phyloP scores from a whole-genome alignment of 2,797 vertebrate species.

The Liasis olivaceus region DNA sequence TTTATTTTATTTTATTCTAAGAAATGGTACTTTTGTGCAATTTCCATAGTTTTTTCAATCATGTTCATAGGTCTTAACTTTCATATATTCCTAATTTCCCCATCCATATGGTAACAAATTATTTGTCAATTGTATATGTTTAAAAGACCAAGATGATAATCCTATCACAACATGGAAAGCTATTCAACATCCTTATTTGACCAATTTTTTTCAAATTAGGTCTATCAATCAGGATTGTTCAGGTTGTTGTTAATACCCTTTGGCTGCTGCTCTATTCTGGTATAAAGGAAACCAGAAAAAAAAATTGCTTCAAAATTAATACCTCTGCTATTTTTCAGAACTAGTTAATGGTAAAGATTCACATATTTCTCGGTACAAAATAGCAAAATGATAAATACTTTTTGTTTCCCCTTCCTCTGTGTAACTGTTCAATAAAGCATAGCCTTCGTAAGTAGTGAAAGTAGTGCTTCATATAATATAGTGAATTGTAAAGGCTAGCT shows the following conservation, averaged over 20 bases:
- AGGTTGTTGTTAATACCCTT: not conserved
- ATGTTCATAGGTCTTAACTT: not conserved
- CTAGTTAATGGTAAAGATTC: not conserved
- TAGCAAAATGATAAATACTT: not conserved
- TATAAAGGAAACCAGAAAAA: not conserved
- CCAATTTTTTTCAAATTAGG: not conserved
- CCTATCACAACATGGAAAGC: not conserved
- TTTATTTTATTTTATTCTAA: too few species aligned
- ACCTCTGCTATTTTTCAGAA: slow-evolving; percentile 2
- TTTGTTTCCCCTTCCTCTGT: not conserved
- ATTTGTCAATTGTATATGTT: not conserved
- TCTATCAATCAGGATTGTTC: not conserved
- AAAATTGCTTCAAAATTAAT: not conserved
- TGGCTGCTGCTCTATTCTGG: not conserved
- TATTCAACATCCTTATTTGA: not conserved
- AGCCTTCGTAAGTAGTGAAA: not conserved
- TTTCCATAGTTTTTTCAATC: not conserved
- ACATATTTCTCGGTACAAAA: not conserved
- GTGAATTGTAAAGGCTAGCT: not conserved
- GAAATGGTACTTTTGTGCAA: not conserved
- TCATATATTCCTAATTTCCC: not conserved
- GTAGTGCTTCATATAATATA: not conserved
- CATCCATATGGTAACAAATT: not conserved
- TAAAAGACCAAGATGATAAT: not conserved
- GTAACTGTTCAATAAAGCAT: not conserved